Base-by-base conservation (phyloP, 2,888 invertebrate genomes). In the Caenorhabditis macrosperma region DNA sequence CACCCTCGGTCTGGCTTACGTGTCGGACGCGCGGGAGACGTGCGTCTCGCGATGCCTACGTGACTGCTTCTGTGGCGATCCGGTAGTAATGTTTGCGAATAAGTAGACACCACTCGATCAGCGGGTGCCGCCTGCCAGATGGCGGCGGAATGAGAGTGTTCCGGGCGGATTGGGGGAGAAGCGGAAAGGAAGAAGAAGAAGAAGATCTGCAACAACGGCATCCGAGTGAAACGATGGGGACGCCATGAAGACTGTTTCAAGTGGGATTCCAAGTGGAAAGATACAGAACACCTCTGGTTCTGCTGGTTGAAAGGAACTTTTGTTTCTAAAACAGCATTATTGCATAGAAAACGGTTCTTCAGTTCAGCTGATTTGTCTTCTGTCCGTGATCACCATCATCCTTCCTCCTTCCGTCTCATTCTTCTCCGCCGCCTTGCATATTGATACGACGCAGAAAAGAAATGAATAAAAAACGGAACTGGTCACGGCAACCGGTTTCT, bases 31-130 rank as follows among this genome's bases (percentile, higher is more conserved):
- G 72, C 63, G 55, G 57, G 28, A 55, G 63, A 72, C 72, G 72
- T 72, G 72, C 72, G 48, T 57, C 44, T 72, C 64, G 57, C 72
- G 72, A 72, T 72, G 72, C 57, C 22, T 72, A 72, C 72, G 72
- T 72, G 72, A 72, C 72, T 72, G 57, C 57, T 57, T 38, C 57
- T 57, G 71, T 12, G 30, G 20, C 48, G 59, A 57, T 64, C 64
- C 48, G 55, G 63, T 64, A 64, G 72, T 72, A 72, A 64, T 72
- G 57, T 64, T 69, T 72, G 72, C 28, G 57, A 57, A 30, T 5
- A 38, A 38, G 38, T 38, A 64, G 63, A 63, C 71, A 63, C 72
- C 72, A 72, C 55, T 72, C 72, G 57, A 72, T 72, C 72, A 64
- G 63, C 63, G 71, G 71, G 71, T 71, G 71, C 26, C 38, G 38